These are phyloP conservation scores for Zaprionus africanus DNA, from an alignment of 1,140 invertebrate genomes.

Conservation along the genomic window DNA sequence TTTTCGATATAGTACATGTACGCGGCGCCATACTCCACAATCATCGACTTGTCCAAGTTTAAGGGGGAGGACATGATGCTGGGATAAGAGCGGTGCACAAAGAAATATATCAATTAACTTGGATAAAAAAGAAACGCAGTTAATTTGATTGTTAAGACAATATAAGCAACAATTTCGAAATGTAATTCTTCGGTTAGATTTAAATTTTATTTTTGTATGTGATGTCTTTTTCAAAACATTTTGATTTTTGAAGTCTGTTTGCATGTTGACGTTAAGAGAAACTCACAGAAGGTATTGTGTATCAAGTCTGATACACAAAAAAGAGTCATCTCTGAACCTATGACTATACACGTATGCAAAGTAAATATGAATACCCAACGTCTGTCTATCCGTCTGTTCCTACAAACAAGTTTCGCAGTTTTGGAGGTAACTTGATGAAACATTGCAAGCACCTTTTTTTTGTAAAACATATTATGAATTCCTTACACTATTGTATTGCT, in stretches of 20 bases:
- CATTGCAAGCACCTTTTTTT: too few relatives aligned
- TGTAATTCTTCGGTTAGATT: neutral
- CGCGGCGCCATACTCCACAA: slow-evolving; percentile 60
- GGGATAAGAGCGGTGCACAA: neutral
- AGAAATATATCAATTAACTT: neutral
- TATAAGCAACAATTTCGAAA: neutral
- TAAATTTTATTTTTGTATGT: neutral
- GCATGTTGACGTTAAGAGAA: neutral
- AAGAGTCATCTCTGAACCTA: too few relatives aligned
- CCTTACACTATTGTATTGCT: too few relatives aligned
- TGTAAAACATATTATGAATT: too few relatives aligned
- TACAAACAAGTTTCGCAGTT: too few relatives aligned
- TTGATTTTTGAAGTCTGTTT: neutral
- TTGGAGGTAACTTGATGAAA: too few relatives aligned
- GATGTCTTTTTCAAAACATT: neutral
- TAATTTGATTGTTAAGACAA: neutral
- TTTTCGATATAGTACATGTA: slow-evolving; percentile 76
- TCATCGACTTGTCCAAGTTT: slow-evolving; percentile 48
- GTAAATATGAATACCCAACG: too few relatives aligned
- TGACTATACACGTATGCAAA: too few relatives aligned
- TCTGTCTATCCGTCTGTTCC: too few relatives aligned
- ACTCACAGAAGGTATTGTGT: neutral
- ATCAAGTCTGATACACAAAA: too few relatives aligned
- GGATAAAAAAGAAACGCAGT: neutral
- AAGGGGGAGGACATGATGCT: slow-evolving; percentile 45